Conservation (phyloP, 2,113 vertebrate species). For the Tachysurus vachellii region DNA sequence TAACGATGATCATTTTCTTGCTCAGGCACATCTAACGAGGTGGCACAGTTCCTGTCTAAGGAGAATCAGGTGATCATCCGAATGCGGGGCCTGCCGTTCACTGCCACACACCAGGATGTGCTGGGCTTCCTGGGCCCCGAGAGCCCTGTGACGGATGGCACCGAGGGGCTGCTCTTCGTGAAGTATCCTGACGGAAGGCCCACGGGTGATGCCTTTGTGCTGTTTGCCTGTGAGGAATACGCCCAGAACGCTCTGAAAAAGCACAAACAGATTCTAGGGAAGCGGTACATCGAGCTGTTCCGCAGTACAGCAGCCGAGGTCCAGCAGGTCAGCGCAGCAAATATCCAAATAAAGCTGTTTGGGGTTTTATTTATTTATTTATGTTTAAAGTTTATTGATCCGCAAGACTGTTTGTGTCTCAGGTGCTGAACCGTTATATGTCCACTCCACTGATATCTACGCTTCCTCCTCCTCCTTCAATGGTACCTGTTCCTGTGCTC, state of each 20-base stretch:
- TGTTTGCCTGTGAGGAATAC: slow-evolving; percentile 95
- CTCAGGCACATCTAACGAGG: slow-evolving; percentile 92
- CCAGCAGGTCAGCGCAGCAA: slow-evolving; percentile 83
- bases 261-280: slow-evolving; percentile 95
- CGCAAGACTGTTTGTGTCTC: neutral
- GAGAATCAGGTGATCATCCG: slow-evolving; percentile 96
- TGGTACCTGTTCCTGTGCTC: slow-evolving; percentile 81
- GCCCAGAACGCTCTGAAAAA: slow-evolving; percentile 92
- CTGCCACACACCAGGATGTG: slow-evolving; percentile 86
- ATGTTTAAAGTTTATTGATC: neutral
- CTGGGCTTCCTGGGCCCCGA: slow-evolving; percentile 86
- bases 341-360: neutral
- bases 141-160: slow-evolving; percentile 86
- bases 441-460: slow-evolving; percentile 91
- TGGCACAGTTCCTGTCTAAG: slow-evolving; percentile 92
- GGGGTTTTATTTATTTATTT: no score
- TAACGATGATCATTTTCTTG: no score
- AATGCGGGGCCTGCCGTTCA: slow-evolving; percentile 93
- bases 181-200: slow-evolving; percentile 94
- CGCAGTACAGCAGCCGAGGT: slow-evolving; percentile 94
- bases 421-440: slow-evolving; percentile 94
- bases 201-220: slow-evolving; percentile 93
- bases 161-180: slow-evolving; percentile 92
- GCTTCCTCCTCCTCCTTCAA: slow-evolving; percentile 81
- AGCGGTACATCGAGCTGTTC: slow-evolving; percentile 96